phyloP scores from a whole-genome alignment of 2,888 invertebrate species.

The Peribatodes rhomboidaria region DNA sequence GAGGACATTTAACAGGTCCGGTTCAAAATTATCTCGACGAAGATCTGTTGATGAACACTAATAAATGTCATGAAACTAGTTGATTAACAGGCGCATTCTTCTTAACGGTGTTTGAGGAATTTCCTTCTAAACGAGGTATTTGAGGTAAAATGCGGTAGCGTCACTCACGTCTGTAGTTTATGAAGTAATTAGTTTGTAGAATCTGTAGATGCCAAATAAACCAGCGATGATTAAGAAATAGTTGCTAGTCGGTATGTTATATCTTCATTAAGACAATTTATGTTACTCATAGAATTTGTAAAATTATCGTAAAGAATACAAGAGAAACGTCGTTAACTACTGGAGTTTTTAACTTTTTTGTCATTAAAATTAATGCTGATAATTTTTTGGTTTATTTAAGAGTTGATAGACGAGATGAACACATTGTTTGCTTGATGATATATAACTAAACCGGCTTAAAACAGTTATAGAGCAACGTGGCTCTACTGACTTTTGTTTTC shows the following conservation, averaged over 20 bases:
- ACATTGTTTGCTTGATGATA: too few relatives aligned
- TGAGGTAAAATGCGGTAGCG: constrained; percentile 39
- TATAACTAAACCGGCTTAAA: too few relatives aligned
- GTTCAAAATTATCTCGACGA: constrained; percentile 64
- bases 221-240: constrained; percentile 21
- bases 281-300: constrained; percentile 14
- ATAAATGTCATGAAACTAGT: constrained; percentile 65
- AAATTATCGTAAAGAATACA: constrained; percentile 19
- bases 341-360: not conserved
- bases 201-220: constrained; percentile 24
- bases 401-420: not conserved
- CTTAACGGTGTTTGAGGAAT: constrained; percentile 54
- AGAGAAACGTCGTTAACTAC: not conserved
- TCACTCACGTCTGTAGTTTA: constrained; percentile 36
- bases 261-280: constrained; percentile 30
- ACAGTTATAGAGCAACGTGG: too few relatives aligned
- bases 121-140: constrained; percentile 44
- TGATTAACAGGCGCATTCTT: constrained; percentile 63
- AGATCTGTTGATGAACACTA: constrained; percentile 58
- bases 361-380: not conserved
- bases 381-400: not conserved
- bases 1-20: constrained; percentile 46
- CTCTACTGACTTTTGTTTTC: too few relatives aligned
- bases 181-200: constrained; percentile 36
- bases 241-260: constrained; percentile 10